Conservation (phyloP, 1,140 invertebrate genomes). For the Elymnias hypermnestra region DNA sequence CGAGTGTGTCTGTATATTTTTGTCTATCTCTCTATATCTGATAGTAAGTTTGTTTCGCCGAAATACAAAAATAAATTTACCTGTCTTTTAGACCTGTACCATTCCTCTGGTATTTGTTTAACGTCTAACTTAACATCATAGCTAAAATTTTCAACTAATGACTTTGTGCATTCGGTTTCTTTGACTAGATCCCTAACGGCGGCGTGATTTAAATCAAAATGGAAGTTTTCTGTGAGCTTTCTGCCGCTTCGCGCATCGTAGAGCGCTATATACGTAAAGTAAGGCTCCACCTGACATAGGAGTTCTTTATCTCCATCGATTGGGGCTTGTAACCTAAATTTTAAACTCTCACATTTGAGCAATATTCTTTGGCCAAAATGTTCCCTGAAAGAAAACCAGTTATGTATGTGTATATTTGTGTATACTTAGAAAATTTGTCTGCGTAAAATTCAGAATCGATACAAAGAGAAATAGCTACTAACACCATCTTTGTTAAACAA, state of each 20-base stretch:
- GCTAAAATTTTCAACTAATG: constrained; percentile 68
- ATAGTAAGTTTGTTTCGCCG: too few species aligned
- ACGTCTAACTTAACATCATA: constrained; percentile 71
- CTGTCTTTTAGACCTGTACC: constrained; percentile 70
- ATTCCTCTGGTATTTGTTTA: constrained; percentile 67
- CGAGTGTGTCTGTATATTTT: too few species aligned
- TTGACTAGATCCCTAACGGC: constrained; percentile 75
- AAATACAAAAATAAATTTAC: too few species aligned
- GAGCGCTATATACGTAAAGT: constrained; percentile 89
- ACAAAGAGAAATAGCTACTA: too few species aligned
- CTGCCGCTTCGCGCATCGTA: constrained; percentile 90
- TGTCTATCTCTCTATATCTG: too few species aligned
- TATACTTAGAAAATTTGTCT: too few species aligned
- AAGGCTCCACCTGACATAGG: constrained; percentile 93
- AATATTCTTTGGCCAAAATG: constrained; percentile 91
- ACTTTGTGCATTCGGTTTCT: constrained; percentile 59
- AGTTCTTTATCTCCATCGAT: constrained; percentile 86
- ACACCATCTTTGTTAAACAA: too few species aligned
- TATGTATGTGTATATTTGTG: too few species aligned
- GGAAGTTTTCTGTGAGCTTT: constrained; percentile 95
- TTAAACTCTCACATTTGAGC: constrained; percentile 88
- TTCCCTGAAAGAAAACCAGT: constrained; percentile 78
- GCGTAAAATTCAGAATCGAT: too few species aligned
- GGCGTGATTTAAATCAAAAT: constrained; percentile 90
- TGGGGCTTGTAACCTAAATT: constrained; percentile 88